Conservation (phyloP, 2,113 vertebrate genomes). For the Hippocampus guttulatus region DNA sequence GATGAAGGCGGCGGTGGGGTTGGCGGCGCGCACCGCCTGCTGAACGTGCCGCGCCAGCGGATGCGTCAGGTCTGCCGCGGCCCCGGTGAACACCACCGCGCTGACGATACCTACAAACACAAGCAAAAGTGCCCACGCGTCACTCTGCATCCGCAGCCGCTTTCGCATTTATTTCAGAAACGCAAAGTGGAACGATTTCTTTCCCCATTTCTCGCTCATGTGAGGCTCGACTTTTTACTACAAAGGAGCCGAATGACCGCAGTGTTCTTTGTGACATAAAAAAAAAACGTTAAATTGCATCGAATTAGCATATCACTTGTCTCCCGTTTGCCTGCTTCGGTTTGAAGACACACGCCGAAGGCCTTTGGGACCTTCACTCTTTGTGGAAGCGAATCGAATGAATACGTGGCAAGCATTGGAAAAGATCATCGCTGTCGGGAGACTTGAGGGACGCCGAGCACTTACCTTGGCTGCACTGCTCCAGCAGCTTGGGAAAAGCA, state of each 20-base stretch:
- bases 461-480: conserved; percentile 93
- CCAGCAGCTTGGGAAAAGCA: conserved; percentile 90
- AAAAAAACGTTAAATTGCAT: no score
- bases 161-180: not conserved
- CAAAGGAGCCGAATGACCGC: no score
- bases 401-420: no score
- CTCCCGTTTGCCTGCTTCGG: not conserved
- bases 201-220: no score
- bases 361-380: not conserved
- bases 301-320: no score
- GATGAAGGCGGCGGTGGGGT: conserved; percentile 82
- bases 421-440: not conserved
- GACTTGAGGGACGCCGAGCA: not conserved
- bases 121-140: not conserved
- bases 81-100: conserved; percentile 85
- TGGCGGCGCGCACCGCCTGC: conserved; percentile 84
- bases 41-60: conserved; percentile 82
- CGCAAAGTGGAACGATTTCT: no score
- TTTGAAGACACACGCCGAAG: not conserved
- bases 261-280: no score
- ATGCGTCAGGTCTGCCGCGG: conserved; percentile 79
- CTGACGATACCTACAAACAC: conserved; percentile 80
- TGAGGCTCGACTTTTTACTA: not conserved
- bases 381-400: not conserved
- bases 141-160: no score